Evolutionary conservation across 2,888 invertebrate species (phyloP), one percentile per base, ranked within the genome.

Genomic region (Troides aeacus): DNA sequence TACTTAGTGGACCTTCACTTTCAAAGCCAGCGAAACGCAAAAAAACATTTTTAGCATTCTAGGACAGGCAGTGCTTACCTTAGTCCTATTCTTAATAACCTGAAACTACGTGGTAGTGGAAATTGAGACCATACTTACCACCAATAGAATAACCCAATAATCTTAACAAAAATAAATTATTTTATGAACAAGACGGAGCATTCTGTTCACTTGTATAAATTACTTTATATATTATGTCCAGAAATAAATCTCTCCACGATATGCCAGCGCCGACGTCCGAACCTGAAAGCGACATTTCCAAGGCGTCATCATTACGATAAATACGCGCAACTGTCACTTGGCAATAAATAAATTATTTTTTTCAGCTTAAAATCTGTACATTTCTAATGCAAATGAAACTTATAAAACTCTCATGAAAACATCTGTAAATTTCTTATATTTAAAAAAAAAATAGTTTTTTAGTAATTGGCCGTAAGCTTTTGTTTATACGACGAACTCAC

Each of bases 301-400:
- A 71, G 59, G 39, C 60, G 23, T 53, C 30, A 50, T 42, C 21
- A 63, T 58, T 61, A 50, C 46, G 18, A 39, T 63, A 58, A 62
- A 59, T 62, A 50, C 61, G 24, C 57, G 59, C 66, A 24, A 63
- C 68, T 70, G 69, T 64, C 66, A 76, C 73, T 74, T 74, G 75
- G 72, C 74, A 53, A 64, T 68, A 64, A 60, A 56, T 53, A 53
- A 30, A 56, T 62, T 8, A 62, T 58, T 23, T 46, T 62, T 12
- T 24, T 42, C n/a, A 57, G 53, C 42, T 56, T 23, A 12, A 21
- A 50, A 50, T 50, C 18, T 15, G 17, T 50, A 17, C 17, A 18
- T 50, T 15, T 50, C 50, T 50, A 50, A 4, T 50, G 50, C 4
- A 15, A 50, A 17, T 50, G 50, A 50, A 50, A 50, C 5, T 15